Conservation (phyloP, 2,113 vertebrate genomes). For the Peromyscus californicus region DNA sequence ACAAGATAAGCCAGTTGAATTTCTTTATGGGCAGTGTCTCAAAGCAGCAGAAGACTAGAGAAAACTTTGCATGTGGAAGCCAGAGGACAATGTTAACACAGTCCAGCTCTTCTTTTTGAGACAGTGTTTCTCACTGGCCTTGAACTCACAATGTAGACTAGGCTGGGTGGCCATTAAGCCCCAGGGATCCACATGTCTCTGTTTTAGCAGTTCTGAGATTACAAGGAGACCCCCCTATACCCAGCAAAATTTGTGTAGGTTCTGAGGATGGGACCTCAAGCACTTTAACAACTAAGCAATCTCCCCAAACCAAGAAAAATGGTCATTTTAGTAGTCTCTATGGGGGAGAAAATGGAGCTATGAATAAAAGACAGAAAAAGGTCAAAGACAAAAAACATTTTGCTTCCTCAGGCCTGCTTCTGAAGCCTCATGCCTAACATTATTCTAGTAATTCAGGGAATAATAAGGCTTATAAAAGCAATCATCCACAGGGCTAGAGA, state of each 20-base stretch:
- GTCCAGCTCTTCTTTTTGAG: neutral
- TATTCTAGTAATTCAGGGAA: neutral
- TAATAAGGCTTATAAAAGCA: neutral
- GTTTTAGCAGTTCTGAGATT: neutral
- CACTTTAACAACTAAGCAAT: neutral
- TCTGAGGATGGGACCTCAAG: neutral
- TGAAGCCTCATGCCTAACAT: neutral
- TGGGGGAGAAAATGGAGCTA: neutral
- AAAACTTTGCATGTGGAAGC: neutral
- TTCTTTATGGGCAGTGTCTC: neutral
- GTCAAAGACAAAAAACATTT: neutral
- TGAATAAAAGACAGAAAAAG: neutral
- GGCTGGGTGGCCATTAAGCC: neutral
- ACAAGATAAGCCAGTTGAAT: neutral
- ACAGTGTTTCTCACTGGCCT: neutral
- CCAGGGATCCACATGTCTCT: neutral
- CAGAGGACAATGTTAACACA: neutral
- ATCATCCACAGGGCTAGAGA: neutral
- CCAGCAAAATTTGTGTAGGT: neutral
- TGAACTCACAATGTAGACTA: neutral
- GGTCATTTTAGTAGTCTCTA: neutral
- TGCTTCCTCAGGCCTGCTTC: neutral
- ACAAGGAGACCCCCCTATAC: neutral
- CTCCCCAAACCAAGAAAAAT: neutral
- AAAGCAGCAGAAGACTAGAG: neutral